Evolutionary conservation across 2,113 vertebrate species (phyloP).

Genomic region (Sylvicapra grimmia): DNA sequence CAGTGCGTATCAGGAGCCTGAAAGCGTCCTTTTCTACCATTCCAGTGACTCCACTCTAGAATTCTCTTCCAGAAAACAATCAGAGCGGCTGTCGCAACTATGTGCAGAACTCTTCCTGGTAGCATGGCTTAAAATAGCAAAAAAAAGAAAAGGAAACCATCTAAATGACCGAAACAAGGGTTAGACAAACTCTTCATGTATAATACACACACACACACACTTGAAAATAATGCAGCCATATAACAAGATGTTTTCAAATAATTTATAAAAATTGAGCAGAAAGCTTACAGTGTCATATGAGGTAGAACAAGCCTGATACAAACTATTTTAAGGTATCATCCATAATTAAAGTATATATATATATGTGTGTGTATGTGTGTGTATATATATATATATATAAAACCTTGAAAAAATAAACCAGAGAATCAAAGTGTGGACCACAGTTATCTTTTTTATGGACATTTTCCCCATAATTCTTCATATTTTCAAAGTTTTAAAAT

Average conservation of each 20-base stretch:
- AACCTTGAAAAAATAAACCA: not conserved
- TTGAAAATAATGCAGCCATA: not conserved
- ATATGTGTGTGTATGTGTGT: accelerated
- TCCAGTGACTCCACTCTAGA: not conserved
- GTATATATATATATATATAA: not conserved
- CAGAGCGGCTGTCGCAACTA: not conserved
- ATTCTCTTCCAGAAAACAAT: not conserved
- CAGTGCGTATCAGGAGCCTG: not conserved
- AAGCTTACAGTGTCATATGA: not conserved
- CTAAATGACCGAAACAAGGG: not conserved
- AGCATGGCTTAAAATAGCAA: not conserved
- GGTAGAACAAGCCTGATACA: not conserved
- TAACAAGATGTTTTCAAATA: not conserved
- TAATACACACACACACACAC: not conserved
- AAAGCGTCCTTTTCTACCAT: not conserved
- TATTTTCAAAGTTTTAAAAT: not conserved
- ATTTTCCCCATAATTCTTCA: not conserved
- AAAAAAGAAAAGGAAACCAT: not conserved
- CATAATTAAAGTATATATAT: not conserved
- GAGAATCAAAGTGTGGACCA: not conserved
- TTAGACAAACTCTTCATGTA: not conserved
- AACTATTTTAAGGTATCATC: not conserved
- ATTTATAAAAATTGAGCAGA: not conserved
- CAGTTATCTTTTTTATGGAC: not conserved
- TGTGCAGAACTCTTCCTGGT: not conserved